Percentiles rank a stretch among this genome's conserved stretches.
These are phyloP conservation scores for Yponomeuta sedellus DNA, from an alignment of 2,888 invertebrate species.

Conservation along the genomic window DNA sequence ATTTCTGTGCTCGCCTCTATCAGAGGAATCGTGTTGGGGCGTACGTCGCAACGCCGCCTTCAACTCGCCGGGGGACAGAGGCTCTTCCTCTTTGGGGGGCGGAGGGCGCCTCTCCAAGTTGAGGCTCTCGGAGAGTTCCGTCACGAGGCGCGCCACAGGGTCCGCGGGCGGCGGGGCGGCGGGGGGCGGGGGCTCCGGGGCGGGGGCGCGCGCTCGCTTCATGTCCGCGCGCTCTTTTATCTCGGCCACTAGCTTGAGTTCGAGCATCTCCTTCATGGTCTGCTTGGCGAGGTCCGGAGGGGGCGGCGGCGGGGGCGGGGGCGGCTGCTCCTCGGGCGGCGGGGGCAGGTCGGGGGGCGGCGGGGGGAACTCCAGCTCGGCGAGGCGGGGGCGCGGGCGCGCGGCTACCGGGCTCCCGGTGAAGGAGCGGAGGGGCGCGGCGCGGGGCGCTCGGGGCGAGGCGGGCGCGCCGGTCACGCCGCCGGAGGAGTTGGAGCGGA, in stretches of 20 bases:
- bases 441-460: conserved; percentile 54
- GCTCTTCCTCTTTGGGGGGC: neutral
- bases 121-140: conserved; percentile 90
- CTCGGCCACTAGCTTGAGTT: conserved; percentile 87
- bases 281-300: conserved; percentile 73
- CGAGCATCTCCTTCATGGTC: conserved; percentile 88
- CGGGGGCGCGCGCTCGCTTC: conserved; percentile 40
- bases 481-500: conserved; percentile 91
- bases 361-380: conserved; percentile 92
- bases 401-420: conserved; percentile 84
- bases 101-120: conserved; percentile 64
- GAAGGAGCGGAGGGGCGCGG: conserved; percentile 69
- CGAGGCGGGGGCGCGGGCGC: conserved; percentile 83
- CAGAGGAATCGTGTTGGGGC: conserved; percentile 32
- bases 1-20: conserved; percentile 26
- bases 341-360: conserved; percentile 89
- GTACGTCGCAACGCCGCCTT: conserved; percentile 72
- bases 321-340: conserved; percentile 81
- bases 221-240: conserved; percentile 87
- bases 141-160: conserved; percentile 87
- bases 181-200: conserved; percentile 22
- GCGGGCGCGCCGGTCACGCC: conserved; percentile 79
- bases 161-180: conserved; percentile 72
- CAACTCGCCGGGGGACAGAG: conserved; percentile 39
- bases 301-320: conserved; percentile 62